A percentile compares a stretch with the other conserved stretches of the same genome.
Evolutionary conservation across 2,888 invertebrate genomes (phyloP).

Genomic region (Brachypterus glaber): DNA sequence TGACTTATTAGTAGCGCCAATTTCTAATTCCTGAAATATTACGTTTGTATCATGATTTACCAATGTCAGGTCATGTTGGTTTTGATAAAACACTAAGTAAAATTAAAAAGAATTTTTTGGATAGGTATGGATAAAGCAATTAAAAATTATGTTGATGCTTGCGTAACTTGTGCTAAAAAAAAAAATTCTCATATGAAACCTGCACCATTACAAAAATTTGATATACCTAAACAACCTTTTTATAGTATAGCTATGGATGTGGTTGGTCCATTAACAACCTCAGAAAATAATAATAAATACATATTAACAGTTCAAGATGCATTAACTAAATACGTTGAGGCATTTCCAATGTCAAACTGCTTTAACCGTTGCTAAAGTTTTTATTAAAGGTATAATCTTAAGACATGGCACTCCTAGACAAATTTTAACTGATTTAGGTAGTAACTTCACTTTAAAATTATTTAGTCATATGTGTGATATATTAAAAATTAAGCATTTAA

Average conservation of each 20-base stretch:
- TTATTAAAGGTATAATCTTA: slow-evolving; percentile 22
- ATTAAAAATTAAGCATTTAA: slow-evolving; percentile 5
- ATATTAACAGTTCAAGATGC: slow-evolving; percentile 25
- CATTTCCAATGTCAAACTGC: slow-evolving; percentile 24
- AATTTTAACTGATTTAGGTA: slow-evolving; percentile 25
- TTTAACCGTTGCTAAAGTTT: slow-evolving; percentile 20
- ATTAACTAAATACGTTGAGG: slow-evolving; percentile 25
- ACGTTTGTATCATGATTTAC: slow-evolving; percentile 20
- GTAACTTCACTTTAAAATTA: slow-evolving; percentile 23
- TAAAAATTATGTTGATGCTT: slow-evolving; percentile 19
- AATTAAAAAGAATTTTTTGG: slow-evolving; percentile 23
- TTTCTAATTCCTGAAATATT: slow-evolving; percentile 11
- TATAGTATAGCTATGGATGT: slow-evolving; percentile 23
- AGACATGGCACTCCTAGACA: slow-evolving; percentile 25
- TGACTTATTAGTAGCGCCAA: slow-evolving; percentile 9
- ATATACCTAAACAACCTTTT: slow-evolving; percentile 19
- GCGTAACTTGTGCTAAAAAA: slow-evolving; percentile 21
- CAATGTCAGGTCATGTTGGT: slow-evolving; percentile 26
- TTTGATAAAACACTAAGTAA: slow-evolving; percentile 21
- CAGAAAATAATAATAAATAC: slow-evolving; percentile 21
- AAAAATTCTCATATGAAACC: slow-evolving; percentile 19
- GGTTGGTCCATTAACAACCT: slow-evolving; percentile 23
- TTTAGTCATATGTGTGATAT: slow-evolving; percentile 5
- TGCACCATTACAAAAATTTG: slow-evolving; percentile 19
- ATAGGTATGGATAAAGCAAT: slow-evolving; percentile 20